A percentile compares a stretch with the other conserved stretches of the same genome.
Conservation (phyloP, 2,113 vertebrate genomes). For the Malurus cyaneus region DNA sequence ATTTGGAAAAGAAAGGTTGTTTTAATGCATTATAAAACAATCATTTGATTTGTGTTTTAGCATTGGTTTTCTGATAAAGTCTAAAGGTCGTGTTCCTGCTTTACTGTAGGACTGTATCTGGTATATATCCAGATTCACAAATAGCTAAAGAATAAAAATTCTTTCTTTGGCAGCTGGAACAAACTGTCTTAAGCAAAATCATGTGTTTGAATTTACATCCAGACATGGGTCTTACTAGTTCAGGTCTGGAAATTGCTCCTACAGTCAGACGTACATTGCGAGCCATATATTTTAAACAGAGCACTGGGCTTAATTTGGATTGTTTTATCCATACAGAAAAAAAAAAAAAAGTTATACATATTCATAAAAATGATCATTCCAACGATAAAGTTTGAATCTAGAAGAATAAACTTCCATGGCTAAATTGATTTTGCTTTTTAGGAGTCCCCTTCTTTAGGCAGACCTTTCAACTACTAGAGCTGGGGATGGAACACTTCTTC, state of each 20-base stretch:
- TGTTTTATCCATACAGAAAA: neutral
- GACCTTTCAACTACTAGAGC: neutral
- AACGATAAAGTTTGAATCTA: neutral
- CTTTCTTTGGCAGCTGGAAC: conserved; percentile 56
- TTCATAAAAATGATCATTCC: neutral
- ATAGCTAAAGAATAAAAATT: conserved; percentile 53
- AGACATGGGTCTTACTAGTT: conserved; percentile 36
- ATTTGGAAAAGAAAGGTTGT: neutral
- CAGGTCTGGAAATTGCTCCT: conserved; percentile 58
- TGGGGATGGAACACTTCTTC: neutral
- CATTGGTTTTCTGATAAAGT: conserved; percentile 24
- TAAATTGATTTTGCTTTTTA: neutral
- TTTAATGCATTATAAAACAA: conserved; percentile 4
- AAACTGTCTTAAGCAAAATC: conserved; percentile 65
- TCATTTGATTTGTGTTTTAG: neutral
- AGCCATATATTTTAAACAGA: conserved; percentile 28
- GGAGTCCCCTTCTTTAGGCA: neutral
- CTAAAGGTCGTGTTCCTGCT: conserved; percentile 29
- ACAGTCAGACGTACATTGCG: neutral
- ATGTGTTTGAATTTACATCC: conserved; percentile 49
- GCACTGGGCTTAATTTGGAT: neutral
- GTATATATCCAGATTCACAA: conserved; percentile 53
- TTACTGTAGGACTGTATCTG: conserved; percentile 29
- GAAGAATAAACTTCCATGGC: neutral
- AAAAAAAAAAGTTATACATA: neutral